phyloP scores from a whole-genome alignment of 2,113 vertebrate species.

The Alaudala cheleensis region DNA sequence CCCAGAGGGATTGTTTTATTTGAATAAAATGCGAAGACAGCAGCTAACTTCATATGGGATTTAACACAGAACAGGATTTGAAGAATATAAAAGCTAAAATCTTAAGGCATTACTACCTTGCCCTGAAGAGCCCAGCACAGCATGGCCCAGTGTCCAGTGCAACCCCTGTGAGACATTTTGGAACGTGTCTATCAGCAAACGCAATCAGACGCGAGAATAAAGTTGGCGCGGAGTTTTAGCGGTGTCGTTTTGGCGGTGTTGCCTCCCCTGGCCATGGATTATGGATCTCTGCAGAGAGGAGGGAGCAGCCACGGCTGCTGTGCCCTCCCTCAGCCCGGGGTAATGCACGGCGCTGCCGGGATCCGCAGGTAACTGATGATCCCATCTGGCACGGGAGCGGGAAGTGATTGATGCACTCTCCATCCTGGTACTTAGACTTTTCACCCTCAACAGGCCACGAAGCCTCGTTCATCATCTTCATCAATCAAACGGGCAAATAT shows the following conservation, averaged over 20 bases:
- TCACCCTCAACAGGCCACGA: conserved; percentile 59
- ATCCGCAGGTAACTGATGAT: conserved; percentile 72
- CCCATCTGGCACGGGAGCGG: conserved; percentile 53
- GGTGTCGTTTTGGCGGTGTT: not conserved
- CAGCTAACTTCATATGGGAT: not conserved
- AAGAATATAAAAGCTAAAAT: not conserved
- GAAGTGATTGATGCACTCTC: conserved; percentile 74
- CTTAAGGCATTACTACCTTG: no score
- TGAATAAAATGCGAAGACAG: not conserved
- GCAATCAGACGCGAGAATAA: not conserved
- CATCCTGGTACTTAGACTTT: conserved; percentile 62
- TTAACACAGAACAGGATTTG: not conserved
- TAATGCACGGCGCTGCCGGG: conserved; percentile 65
- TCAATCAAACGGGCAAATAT: conserved; percentile 75
- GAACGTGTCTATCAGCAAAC: not conserved
- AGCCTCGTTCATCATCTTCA: conserved; percentile 52
- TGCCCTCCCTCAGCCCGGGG: conserved; percentile 51
- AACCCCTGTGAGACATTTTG: not conserved
- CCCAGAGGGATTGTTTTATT: not conserved
- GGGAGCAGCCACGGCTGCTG: conserved; percentile 26
- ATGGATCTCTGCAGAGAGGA: conserved; percentile 67
- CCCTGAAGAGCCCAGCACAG: not conserved
- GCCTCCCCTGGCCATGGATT: conserved; percentile 23
- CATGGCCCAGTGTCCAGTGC: fast-evolving
- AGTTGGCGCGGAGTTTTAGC: not conserved